phyloP scores from a whole-genome alignment of 2,113 vertebrate species.

The Hemiscyllium ocellatum region DNA sequence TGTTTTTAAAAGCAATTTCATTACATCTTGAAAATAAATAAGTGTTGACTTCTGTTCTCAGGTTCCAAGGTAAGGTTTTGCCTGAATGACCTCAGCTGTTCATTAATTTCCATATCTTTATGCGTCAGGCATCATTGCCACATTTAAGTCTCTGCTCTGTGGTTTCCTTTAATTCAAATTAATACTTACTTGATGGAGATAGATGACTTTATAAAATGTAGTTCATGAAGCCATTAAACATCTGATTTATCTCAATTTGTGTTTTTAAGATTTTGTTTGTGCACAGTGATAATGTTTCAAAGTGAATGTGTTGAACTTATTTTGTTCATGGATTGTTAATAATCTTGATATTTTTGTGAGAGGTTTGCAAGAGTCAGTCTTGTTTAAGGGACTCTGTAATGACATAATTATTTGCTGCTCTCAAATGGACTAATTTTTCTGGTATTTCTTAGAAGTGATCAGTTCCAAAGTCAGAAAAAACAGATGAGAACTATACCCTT shows the following conservation, averaged over 20 bases:
- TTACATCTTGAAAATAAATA: too few species aligned
- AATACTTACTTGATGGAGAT: slow-evolving; percentile 19
- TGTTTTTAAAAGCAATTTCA: slow-evolving; percentile 23
- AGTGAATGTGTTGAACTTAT: background rate
- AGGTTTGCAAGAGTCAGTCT: background rate
- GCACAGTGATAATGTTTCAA: background rate
- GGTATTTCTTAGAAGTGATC: background rate
- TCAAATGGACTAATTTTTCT: background rate
- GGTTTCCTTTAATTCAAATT: background rate
- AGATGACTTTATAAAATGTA: background rate
- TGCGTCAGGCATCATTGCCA: background rate
- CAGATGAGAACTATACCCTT: background rate
- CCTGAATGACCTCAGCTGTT: background rate
- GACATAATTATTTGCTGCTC: background rate
- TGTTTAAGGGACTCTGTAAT: background rate
- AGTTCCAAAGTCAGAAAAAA: background rate
- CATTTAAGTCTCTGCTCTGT: background rate
- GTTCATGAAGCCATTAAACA: background rate
- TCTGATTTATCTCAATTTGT: background rate
- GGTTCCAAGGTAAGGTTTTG: background rate
- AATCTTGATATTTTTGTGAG: too few species aligned
- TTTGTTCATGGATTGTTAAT: background rate
- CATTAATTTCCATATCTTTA: background rate
- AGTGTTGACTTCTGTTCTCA: background rate
- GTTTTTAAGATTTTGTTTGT: background rate